Evolutionary conservation across 2,888 invertebrate species (phyloP).

Genomic region (Pyrocoelia pectoralis): DNA sequence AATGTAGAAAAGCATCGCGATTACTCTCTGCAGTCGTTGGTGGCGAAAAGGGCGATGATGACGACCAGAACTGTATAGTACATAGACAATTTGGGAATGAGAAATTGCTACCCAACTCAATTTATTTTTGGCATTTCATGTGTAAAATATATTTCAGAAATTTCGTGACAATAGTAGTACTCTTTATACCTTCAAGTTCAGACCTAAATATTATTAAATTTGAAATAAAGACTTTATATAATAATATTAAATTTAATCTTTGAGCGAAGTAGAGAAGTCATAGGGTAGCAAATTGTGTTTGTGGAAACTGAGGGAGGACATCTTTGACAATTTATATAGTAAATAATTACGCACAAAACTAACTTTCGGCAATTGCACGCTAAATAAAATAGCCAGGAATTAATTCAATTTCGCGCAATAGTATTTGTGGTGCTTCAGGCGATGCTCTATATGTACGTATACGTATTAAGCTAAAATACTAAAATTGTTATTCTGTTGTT

Average conservation of each 20-base stretch:
- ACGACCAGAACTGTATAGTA: no score
- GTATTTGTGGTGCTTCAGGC: slow-evolving; percentile 44
- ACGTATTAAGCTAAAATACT: slow-evolving; percentile 41
- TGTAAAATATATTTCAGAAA: not conserved
- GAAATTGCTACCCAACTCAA: no score
- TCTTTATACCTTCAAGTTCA: not conserved
- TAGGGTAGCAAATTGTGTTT: slow-evolving; percentile 11
- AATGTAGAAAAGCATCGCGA: no score
- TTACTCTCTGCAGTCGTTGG: no score
- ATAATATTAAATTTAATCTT: slow-evolving; percentile 7
- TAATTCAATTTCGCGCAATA: slow-evolving; percentile 47
- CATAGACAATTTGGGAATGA: no score
- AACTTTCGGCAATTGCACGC: slow-evolving; percentile 45
- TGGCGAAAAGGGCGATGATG: no score
- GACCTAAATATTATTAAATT: slow-evolving; percentile 10
- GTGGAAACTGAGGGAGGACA: slow-evolving; percentile 10
- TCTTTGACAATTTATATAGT: slow-evolving; percentile 22
- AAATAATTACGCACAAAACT: slow-evolving; percentile 41
- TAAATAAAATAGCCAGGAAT: slow-evolving; percentile 49
- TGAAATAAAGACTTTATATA: slow-evolving; percentile 4
- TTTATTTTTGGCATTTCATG: no score
- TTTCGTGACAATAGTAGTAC: not conserved
- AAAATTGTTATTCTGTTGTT: slow-evolving; percentile 43
- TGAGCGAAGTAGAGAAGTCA: slow-evolving; percentile 9
- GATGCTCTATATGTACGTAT: slow-evolving; percentile 37